phyloP scores from a whole-genome alignment of 2,888 invertebrate genomes.

The Andrena marginata region DNA sequence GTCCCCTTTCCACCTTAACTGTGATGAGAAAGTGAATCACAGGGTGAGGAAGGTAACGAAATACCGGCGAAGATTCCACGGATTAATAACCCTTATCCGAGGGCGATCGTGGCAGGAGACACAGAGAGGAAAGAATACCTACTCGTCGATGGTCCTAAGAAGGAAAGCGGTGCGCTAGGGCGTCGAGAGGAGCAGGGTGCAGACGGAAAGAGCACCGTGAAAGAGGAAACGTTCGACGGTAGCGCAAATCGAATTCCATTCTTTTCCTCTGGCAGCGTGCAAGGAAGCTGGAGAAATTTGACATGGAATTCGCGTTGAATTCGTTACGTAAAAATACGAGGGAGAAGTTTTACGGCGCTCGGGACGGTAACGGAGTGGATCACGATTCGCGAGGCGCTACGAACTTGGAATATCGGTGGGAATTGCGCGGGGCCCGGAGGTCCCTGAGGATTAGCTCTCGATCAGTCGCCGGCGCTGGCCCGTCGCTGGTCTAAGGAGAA shows the following conservation, averaged over 20 bases:
- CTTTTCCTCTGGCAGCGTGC: not conserved
- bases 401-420: not conserved
- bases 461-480: too few species aligned
- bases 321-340: slow-evolving; percentile 5
- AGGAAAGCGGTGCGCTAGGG: not conserved
- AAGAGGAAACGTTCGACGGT: slow-evolving; percentile 18
- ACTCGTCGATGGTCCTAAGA: not conserved
- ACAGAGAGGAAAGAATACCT: not conserved
- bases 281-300: not conserved
- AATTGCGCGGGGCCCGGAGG: too few species aligned
- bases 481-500: too few species aligned
- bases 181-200: not conserved
- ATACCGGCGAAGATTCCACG: not conserved
- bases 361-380: not conserved
- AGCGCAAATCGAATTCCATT: slow-evolving; percentile 26
- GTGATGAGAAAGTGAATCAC: not conserved
- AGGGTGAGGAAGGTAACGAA: not conserved
- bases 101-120: not conserved
- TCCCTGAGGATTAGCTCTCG: too few species aligned
- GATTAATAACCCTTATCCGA: slow-evolving; percentile 27
- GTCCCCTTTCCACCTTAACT: too few species aligned
- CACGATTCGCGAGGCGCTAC: not conserved
- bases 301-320: slow-evolving; percentile 4
- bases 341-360: not conserved
- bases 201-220: not conserved